These are phyloP conservation scores for Scrobipalpa costella DNA, from an alignment of 2,888 invertebrate genomes.

Conservation along the genomic window DNA sequence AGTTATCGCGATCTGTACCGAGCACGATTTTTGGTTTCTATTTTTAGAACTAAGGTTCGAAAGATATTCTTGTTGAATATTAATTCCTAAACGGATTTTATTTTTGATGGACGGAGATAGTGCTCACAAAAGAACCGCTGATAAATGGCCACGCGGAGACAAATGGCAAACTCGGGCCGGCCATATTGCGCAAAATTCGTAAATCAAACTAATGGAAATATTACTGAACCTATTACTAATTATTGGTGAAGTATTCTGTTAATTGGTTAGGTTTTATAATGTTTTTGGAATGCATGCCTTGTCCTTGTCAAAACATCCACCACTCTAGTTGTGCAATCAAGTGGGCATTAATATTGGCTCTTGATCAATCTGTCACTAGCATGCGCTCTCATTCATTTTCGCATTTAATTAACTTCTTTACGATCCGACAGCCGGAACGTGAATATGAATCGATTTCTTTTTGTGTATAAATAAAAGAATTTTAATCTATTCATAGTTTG, in stretches of 20 bases:
- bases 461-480: neutral
- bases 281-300: too few relatives aligned
- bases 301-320: too few relatives aligned
- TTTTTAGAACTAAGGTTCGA: neutral
- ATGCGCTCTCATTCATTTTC: slow-evolving; percentile 54
- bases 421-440: slow-evolving; percentile 10
- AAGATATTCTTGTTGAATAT: neutral
- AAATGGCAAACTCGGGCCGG: too few relatives aligned
- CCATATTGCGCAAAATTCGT: too few relatives aligned
- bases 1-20: slow-evolving; percentile 18
- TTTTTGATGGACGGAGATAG: too few relatives aligned
- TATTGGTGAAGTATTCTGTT: too few relatives aligned
- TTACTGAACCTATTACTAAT: too few relatives aligned
- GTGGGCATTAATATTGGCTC: slow-evolving; percentile 45
- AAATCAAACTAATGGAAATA: too few relatives aligned
- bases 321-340: too few relatives aligned
- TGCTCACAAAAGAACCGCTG: too few relatives aligned
- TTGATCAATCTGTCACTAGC: slow-evolving; percentile 56
- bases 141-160: too few relatives aligned
- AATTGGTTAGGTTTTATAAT: too few relatives aligned
- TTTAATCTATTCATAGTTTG: neutral
- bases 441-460: neutral
- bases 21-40: neutral
- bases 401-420: slow-evolving; percentile 50
- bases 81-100: neutral